Evolutionary conservation across 2,113 vertebrate genomes (phyloP).

Genomic region (Tachysurus vachellii): DNA sequence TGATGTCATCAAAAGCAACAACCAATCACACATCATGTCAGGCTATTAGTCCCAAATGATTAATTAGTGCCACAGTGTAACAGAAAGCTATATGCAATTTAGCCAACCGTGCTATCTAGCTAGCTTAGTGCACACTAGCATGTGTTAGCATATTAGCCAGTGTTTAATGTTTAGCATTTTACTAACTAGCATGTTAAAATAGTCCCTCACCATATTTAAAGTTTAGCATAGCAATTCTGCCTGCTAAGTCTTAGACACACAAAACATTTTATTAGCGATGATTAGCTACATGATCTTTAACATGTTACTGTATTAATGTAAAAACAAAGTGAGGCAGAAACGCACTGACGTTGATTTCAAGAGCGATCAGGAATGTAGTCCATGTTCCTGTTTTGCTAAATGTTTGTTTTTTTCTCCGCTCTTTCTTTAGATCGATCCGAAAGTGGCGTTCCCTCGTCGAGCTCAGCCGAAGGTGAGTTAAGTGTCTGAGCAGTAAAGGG

Average conservation of each 20-base stretch:
- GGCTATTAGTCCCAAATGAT: neutral
- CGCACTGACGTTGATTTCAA: neutral
- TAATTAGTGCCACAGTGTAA: neutral
- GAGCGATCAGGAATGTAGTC: neutral
- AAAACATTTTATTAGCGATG: neutral
- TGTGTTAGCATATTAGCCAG: conserved; percentile 17
- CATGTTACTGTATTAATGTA: neutral
- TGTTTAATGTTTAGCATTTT: neutral
- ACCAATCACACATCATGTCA: neutral
- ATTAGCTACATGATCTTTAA: neutral
- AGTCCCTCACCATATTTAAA: neutral
- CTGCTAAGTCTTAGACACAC: too few species aligned
- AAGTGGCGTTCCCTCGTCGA: conserved; percentile 96
- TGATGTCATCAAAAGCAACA: conserved; percentile 19
- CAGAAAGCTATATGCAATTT: neutral
- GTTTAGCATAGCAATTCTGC: neutral
- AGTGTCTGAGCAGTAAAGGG: neutral
- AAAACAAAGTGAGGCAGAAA: neutral
- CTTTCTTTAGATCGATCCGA: conserved; percentile 92
- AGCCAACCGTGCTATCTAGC: neutral
- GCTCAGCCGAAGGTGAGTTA: conserved; percentile 96
- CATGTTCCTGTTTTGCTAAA: conserved; percentile 48
- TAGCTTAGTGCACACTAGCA: neutral
- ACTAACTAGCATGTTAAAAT: conserved; percentile 16
- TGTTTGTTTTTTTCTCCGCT: conserved; percentile 53